A percentile compares a stretch with the other conserved stretches of the same genome.
phyloP scores from a whole-genome alignment of 2,888 invertebrate genomes.

The Hypomecis punctinalis region DNA sequence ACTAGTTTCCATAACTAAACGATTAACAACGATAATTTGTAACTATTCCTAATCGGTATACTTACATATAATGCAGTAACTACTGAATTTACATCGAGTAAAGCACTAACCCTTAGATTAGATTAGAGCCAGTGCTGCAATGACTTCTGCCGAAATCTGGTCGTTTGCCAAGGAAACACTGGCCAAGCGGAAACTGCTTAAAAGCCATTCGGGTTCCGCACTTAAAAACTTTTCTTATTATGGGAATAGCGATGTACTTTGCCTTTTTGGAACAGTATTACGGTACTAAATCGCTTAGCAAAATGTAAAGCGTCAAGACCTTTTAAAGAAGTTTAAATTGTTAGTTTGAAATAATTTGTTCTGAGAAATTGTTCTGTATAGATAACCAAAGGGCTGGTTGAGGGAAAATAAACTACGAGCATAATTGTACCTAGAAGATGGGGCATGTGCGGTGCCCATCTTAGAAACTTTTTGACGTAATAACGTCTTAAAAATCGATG shows the following conservation, averaged over 20 bases:
- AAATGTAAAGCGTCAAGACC: slow-evolving; percentile 3
- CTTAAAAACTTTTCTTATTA: slow-evolving; percentile 30
- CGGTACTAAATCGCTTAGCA: slow-evolving; percentile 19
- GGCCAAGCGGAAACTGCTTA: slow-evolving; percentile 23
- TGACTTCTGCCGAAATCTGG: slow-evolving; percentile 7
- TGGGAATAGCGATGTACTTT: slow-evolving; percentile 18
- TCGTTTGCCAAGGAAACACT: slow-evolving; percentile 20
- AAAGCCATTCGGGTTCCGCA: slow-evolving; percentile 24
- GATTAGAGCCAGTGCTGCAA: slow-evolving; percentile 4
- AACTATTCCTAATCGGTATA: no score
- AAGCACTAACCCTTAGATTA: not conserved
- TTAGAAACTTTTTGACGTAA: no score
- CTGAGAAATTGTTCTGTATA: no score
- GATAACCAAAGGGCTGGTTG: no score
- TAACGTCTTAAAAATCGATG: no score
- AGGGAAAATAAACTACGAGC: no score
- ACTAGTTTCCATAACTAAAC: no score
- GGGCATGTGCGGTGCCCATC: no score
- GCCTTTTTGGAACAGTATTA: slow-evolving; percentile 18
- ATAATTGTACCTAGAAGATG: no score
- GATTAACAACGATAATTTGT: no score
- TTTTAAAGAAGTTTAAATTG: slow-evolving; percentile 4
- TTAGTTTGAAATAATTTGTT: not conserved
- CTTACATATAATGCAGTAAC: no score
- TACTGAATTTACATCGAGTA: no score